Conservation (phyloP, 2,113 vertebrate species). For the Hemiprocne comata region DNA sequence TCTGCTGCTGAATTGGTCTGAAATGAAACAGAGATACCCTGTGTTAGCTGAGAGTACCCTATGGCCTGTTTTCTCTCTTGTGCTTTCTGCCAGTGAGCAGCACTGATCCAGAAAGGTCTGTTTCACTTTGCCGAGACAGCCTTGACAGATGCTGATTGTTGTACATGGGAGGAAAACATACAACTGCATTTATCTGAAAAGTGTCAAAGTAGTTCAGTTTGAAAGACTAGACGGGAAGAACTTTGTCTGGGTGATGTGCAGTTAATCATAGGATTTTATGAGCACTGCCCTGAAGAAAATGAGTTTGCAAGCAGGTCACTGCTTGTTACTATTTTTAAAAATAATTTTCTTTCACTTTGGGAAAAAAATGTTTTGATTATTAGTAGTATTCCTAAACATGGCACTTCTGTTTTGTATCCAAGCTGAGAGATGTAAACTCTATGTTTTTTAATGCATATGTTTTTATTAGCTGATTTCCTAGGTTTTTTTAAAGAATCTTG, state of each 20-base stretch:
- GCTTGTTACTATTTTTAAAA: not conserved
- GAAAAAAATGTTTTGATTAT: not conserved
- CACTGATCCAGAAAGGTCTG: not conserved
- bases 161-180: not conserved
- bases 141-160: not conserved
- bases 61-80: not conserved
- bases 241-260: not conserved
- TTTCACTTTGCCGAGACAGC: not conserved
- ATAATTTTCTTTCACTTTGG: not conserved
- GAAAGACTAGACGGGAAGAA: not conserved
- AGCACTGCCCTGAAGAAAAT: not conserved
- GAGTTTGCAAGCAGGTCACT: slow-evolving; percentile 15
- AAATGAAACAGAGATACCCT: not conserved
- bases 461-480: not conserved
- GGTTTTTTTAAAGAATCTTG: not conserved
- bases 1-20: not conserved
- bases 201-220: not conserved
- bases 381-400: not conserved
- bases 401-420: not conserved
- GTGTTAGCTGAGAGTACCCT: not conserved
- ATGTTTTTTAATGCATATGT: not conserved
- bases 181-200: slow-evolving; percentile 1
- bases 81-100: not conserved
- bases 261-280: not conserved
- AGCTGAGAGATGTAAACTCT: not conserved